Base-by-base conservation (phyloP, 2,113 vertebrate genomes). In the Ptyas mucosa region DNA sequence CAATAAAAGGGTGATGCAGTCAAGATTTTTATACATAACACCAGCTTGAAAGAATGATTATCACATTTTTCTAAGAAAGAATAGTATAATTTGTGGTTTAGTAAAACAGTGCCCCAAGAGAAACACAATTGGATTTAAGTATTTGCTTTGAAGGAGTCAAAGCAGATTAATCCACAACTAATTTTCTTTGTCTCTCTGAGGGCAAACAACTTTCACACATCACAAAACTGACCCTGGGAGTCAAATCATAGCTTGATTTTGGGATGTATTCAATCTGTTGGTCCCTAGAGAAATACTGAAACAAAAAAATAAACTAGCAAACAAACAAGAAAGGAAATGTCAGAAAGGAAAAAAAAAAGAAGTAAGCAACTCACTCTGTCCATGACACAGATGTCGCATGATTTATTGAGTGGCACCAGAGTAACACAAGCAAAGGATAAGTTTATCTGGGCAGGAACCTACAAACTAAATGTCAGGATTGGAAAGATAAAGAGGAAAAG, bases 21-120 rank as follows among this genome's bases (percentile, higher is more conserved):
- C 0, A 0, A 85, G 43, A 55, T 57, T 93, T 90, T 91, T 92
- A 3, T 0, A 7, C 61, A 54, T 10, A 46, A 23, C 43, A 3
- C 81, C 93, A 39, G 92, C 89, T 89, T 94, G 88, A 89, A 93
- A 87, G 89, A 52, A 10, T 92, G 87, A 75, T 24, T 92, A 64
- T 85, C 52, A 87, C 26, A 52, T 52, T 87, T 87, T 81, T 81
- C 75, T 43, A 43, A 43, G 34, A 81, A 81, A 81, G 75, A 81
- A 81, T 21, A 81, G 75, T 43, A 81, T 81, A 81, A n/a, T 2
- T 0, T 0, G 0, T 6, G 10, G 23, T 24, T 89, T 91, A 95
- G 34, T 54, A 91, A 91, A 39, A 52, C 12, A 54, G 64, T 85
- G 51, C 69, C 51, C 64, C 51, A 85, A 53, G 64, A 53, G 39